Evolutionary conservation across 92 coral and sea anemone species (phyloP).

Genomic region (Porites cylindrica): DNA sequence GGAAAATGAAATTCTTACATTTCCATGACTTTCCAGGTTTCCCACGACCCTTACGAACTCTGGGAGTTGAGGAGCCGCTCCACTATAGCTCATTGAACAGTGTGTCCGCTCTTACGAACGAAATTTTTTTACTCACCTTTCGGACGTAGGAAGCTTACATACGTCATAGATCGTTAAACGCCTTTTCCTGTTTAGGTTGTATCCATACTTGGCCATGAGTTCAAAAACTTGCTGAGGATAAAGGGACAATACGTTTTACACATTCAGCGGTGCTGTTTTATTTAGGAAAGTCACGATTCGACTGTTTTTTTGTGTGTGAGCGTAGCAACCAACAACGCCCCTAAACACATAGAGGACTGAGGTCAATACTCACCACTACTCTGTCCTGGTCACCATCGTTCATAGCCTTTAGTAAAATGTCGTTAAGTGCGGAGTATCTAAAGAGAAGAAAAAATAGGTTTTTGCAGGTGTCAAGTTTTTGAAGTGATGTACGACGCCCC

Average conservation of each 20-base stretch:
- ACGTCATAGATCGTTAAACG: slow-evolving; percentile 73
- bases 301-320: too few relatives aligned
- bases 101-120: background rate
- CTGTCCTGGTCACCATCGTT: slow-evolving; percentile 44
- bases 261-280: background rate
- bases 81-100: background rate
- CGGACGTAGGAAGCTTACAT: slow-evolving; percentile 50
- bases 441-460: background rate
- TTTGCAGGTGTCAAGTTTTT: background rate
- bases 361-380: slow-evolving; percentile 66
- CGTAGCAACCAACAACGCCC: too few relatives aligned
- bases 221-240: slow-evolving; percentile 80
- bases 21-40: too few relatives aligned
- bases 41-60: too few relatives aligned
- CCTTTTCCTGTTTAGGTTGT: slow-evolving; percentile 60
- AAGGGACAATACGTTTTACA: background rate
- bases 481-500: too few relatives aligned
- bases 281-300: too few relatives aligned
- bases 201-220: slow-evolving; percentile 85
- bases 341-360: too few relatives aligned
- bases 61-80: background rate
- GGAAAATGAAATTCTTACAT: too few relatives aligned
- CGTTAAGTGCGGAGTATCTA: slow-evolving; percentile 70
- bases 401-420: slow-evolving; percentile 48
- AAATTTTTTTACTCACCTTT: slow-evolving; percentile 51